phyloP scores from a whole-genome alignment of 2,888 invertebrate species.

The Caenorhabditis sp. region DNA sequence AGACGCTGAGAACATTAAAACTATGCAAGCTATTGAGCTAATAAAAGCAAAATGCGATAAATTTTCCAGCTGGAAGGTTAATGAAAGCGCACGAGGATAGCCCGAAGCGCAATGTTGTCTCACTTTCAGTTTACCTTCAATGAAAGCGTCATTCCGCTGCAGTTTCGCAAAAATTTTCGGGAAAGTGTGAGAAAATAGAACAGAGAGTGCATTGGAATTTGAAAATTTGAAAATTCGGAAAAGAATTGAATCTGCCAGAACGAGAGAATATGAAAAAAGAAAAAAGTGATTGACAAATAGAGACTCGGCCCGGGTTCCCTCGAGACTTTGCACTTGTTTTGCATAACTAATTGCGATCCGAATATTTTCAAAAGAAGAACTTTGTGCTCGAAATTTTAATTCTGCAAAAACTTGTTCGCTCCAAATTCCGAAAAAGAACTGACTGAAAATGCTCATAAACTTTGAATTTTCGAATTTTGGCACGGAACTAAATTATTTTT shows the following conservation, averaged over 20 bases:
- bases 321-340: slow-evolving; percentile 48
- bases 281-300: slow-evolving; percentile 59
- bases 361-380: slow-evolving; percentile 26
- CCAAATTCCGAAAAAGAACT: too few relatives aligned
- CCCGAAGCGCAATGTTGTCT: slow-evolving; percentile 1
- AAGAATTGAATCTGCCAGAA: slow-evolving; percentile 47
- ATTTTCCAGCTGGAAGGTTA: too few relatives aligned
- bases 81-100: not conserved
- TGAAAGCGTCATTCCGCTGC: too few relatives aligned
- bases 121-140: too few relatives aligned
- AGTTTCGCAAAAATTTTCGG: slow-evolving; percentile 7
- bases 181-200: slow-evolving; percentile 14
- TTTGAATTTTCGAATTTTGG: too few relatives aligned
- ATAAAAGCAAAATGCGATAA: too few relatives aligned
- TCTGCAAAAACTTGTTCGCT: not conserved
- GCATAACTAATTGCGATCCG: slow-evolving; percentile 55
- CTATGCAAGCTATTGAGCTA: too few relatives aligned
- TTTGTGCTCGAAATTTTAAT: not conserved
- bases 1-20: slow-evolving; percentile 5
- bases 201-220: slow-evolving; percentile 45
- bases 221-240: slow-evolving; percentile 39
- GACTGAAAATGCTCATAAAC: too few relatives aligned
- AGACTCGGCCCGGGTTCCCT: slow-evolving; percentile 43
- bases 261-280: slow-evolving; percentile 48
- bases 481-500: too few relatives aligned